phyloP scores from a whole-genome alignment of 2,797 vertebrate genomes.

The Darevskia mixta region DNA sequence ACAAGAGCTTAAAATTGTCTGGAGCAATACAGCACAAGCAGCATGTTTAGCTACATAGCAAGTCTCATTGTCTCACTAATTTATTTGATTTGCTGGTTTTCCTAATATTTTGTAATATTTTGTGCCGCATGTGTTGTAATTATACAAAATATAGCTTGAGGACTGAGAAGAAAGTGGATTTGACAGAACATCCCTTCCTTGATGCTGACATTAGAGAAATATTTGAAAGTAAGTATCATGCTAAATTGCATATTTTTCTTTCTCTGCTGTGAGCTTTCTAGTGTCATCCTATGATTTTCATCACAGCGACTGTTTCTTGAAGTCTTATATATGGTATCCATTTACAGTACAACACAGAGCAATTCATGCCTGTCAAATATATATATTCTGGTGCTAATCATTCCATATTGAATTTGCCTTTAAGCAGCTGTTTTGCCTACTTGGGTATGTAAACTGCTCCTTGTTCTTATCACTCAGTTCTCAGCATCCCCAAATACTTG shows the following conservation, averaged over 20 bases:
- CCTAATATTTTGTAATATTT: conserved; percentile 20
- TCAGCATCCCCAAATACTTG: not conserved
- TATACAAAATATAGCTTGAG: too few species aligned
- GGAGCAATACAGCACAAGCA: too few species aligned
- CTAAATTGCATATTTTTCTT: not conserved
- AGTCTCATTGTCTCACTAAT: too few species aligned
- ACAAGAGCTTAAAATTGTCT: too few species aligned
- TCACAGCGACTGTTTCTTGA: not conserved
- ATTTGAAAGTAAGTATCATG: conserved; percentile 48
- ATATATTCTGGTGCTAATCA: not conserved
- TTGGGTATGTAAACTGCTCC: not conserved
- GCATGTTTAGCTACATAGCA: too few species aligned
- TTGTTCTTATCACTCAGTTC: not conserved
- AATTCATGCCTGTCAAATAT: not conserved
- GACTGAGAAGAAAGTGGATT: conserved; percentile 5
- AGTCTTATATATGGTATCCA: not conserved
- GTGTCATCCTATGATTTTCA: not conserved
- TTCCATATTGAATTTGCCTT: not conserved
- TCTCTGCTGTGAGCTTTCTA: not conserved
- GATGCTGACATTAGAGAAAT: conserved; percentile 31
- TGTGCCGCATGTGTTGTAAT: not conserved
- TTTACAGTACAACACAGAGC: not conserved
- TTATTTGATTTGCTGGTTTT: not conserved
- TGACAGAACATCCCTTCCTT: conserved; percentile 41
- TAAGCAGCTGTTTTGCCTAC: not conserved